phyloP scores from a whole-genome alignment of 2,113 vertebrate species.

The Argyrosomus japonicus region DNA sequence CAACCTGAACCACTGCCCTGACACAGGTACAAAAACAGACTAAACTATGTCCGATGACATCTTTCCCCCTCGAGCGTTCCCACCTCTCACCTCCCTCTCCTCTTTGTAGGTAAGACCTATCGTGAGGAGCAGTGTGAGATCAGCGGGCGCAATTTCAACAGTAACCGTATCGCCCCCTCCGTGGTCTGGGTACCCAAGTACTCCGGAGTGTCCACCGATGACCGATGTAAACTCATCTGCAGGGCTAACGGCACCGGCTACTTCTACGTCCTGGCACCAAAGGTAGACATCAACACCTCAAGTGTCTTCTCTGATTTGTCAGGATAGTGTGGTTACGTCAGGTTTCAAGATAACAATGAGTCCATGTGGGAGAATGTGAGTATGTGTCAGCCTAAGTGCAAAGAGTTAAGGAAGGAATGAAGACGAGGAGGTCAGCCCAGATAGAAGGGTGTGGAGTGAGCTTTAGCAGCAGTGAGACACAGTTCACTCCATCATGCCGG shows the following conservation, averaged over 20 bases:
- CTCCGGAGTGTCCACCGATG: constrained; percentile 91
- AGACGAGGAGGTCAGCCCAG: constrained; percentile 60
- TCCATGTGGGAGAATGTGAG: constrained; percentile 2
- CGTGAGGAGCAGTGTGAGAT: constrained; percentile 95
- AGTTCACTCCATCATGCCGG: constrained; percentile 43
- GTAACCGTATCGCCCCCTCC: constrained; percentile 90
- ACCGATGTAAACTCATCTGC: constrained; percentile 98
- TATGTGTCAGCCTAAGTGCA: constrained; percentile 19
- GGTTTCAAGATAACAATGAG: background rate
- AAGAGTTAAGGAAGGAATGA: constrained; percentile 59
- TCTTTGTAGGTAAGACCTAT: constrained; percentile 88
- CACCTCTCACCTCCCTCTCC: constrained; percentile 53
- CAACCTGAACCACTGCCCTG: constrained; percentile 89
- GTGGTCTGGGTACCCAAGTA: constrained; percentile 97
- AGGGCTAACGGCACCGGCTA: constrained; percentile 96
- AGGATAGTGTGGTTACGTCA: no score
- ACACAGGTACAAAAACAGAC: constrained; percentile 85
- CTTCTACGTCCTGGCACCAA: constrained; percentile 95
- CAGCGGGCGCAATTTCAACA: constrained; percentile 93
- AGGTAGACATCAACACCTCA: constrained; percentile 84
- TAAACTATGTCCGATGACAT: constrained; percentile 7
- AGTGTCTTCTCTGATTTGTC: background rate
- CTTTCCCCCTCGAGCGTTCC: constrained; percentile 12
- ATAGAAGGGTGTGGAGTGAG: constrained; percentile 78
- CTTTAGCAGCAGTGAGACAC: constrained; percentile 64